Conservation (phyloP, 2,113 vertebrate genomes). For the Ochotona princeps region DNA sequence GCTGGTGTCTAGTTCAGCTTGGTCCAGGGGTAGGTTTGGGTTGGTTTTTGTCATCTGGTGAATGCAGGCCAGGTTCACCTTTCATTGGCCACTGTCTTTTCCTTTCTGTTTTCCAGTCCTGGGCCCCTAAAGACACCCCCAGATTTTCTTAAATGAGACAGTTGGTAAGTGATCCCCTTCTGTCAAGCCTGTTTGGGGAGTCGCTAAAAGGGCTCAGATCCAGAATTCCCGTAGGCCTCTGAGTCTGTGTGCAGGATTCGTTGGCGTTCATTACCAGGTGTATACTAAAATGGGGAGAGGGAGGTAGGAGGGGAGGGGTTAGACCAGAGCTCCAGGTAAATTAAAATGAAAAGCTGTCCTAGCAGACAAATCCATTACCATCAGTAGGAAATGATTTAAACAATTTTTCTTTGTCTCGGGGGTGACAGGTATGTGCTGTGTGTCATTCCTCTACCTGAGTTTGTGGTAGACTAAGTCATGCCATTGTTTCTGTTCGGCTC, state of each 20-base stretch:
- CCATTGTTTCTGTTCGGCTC: background rate
- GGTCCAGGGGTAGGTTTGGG: slow-evolving; percentile 19
- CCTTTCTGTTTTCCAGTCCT: background rate
- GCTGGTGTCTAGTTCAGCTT: background rate
- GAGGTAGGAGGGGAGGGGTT: background rate
- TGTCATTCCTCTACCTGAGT: background rate
- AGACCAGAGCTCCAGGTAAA: background rate
- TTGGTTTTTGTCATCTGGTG: slow-evolving; percentile 39
- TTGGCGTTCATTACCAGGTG: slow-evolving; percentile 23
- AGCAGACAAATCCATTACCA: slow-evolving; percentile 30
- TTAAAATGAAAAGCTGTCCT: background rate
- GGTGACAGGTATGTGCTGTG: background rate
- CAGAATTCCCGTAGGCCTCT: slow-evolving; percentile 33
- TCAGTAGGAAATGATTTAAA: slow-evolving; percentile 37
- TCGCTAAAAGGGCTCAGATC: slow-evolving; percentile 4
- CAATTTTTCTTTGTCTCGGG: background rate
- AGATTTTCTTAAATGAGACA: background rate
- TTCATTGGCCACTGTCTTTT: slow-evolving; percentile 29
- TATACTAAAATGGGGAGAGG: slow-evolving; percentile 25
- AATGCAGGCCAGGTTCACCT: background rate
- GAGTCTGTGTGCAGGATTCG: slow-evolving; percentile 13
- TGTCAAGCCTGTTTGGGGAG: slow-evolving; percentile 9
- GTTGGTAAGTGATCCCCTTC: slow-evolving; percentile 46
- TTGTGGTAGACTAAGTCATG: background rate
- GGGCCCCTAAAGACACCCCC: background rate